Percentiles rank a stretch among this genome's conserved stretches.
phyloP scores from a whole-genome alignment of 2,888 invertebrate species.

The Gerris lacustris region DNA sequence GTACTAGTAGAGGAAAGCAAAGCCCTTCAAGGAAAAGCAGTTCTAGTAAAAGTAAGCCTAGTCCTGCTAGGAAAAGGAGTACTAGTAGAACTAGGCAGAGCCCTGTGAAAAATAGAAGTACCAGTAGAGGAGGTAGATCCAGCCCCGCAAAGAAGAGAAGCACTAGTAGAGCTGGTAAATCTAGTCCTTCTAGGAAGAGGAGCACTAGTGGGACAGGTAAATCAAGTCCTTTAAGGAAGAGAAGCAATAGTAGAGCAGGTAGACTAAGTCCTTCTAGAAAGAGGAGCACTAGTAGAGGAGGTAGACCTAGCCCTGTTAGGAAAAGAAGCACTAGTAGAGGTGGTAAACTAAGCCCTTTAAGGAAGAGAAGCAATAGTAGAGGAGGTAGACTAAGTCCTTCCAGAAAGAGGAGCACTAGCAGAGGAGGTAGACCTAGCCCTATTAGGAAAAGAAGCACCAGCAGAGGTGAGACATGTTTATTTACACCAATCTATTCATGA shows the following conservation, averaged over 20 bases:
- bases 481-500: too few relatives aligned
- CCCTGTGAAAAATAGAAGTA: conserved; percentile 30
- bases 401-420: conserved; percentile 26
- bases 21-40: conserved; percentile 32
- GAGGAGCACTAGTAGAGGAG: conserved; percentile 9
- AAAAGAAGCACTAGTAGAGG: conserved; percentile 16
- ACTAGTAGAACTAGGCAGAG: conserved; percentile 33
- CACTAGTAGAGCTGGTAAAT: neutral
- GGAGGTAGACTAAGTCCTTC: conserved; percentile 33
- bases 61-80: conserved; percentile 28
- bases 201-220: neutral
- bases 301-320: neutral
- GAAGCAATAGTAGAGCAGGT: conserved; percentile 2
- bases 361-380: conserved; percentile 32
- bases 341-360: conserved; percentile 25
- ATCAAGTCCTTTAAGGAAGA: conserved; percentile 3
- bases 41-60: conserved; percentile 32
- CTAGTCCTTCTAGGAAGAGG: neutral
- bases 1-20: conserved; percentile 15
- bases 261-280: neutral
- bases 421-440: conserved; percentile 15
- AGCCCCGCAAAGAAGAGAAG: neutral
- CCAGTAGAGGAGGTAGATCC: conserved; percentile 20
- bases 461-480: neutral
- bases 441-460: neutral